Base-by-base conservation (phyloP, 1,140 invertebrate species). In the Philotrypesis tridentata region DNA sequence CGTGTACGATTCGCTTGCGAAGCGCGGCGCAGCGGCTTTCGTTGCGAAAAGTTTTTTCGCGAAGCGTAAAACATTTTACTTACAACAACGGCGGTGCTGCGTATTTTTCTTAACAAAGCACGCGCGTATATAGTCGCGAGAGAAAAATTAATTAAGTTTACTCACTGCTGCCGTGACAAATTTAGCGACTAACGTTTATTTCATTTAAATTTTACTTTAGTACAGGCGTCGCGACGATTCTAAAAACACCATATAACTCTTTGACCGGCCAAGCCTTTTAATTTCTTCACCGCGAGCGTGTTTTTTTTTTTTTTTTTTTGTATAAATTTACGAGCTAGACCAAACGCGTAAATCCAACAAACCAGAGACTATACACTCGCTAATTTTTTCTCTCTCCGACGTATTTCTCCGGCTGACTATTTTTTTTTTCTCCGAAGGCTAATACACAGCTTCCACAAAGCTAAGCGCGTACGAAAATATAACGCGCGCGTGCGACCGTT, bases 251-350 rank as follows among this genome's bases (percentile, higher is more conserved):
- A 29, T 37, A 72, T 37, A 43, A 72, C 37, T 43, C 48, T 72
- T 48, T 72, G 37, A 43, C 37, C 33, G 21, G 11, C 67, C 7
- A 7, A 33, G 21, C 2, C 14, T 33, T 33, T 70, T 25, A 23
- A 25, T 48, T 43, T 72, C 33, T 5, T 70, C 48, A 12, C 21
- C 12, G 23, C 33, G 4, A 37, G 33, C 12, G 37, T 25, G 25
- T 72, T 37, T n/a, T n/a, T n/a, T n/a, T n/a, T n/a, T n/a, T n/a
- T n/a, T n/a, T n/a, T n/a, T n/a, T n/a, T n/a, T 40, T 17, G 9
- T 25, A 43, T 27, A 9, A 48, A 29, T 72, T 43, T 72, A 48
- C 70, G 25, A 72, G 37, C 23, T 14, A 72, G 70, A 72, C 48
- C n/a, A 25, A 72, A n/a, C 37, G 7, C 21, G 7, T n/a, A 29